These are phyloP conservation scores for Drosophila suzukii DNA, from an alignment of 1,140 invertebrate species.

Conservation along the genomic window DNA sequence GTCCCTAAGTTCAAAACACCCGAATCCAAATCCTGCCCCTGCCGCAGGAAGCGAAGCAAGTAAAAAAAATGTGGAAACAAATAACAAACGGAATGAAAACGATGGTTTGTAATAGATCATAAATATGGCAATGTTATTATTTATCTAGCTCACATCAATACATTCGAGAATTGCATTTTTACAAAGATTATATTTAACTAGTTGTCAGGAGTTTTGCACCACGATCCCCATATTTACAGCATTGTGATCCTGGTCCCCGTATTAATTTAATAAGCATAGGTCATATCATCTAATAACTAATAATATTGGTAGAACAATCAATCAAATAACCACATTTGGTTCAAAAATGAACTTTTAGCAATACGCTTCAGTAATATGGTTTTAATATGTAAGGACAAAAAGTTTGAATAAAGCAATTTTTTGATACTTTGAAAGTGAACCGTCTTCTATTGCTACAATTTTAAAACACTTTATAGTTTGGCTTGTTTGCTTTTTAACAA, in stretches of 20 bases:
- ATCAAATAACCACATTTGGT: conserved; percentile 18
- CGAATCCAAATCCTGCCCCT: conserved; percentile 7
- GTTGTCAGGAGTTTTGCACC: conserved; percentile 31
- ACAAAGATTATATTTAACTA: conserved; percentile 34
- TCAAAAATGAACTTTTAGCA: conserved; percentile 24
- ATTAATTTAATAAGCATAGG: conserved; percentile 30
- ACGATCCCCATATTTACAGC: conserved; percentile 33
- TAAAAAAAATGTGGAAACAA: conserved; percentile 50
- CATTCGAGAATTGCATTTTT: conserved; percentile 45
- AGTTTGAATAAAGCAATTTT: conserved; percentile 44
- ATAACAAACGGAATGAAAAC: conserved; percentile 63
- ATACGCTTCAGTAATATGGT: conserved; percentile 37
- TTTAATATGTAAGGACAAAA: conserved; percentile 36
- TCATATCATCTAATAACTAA: conserved; percentile 34
- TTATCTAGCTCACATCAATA: conserved; percentile 40
- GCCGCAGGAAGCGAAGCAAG: conserved; percentile 52
- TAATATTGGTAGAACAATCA: conserved; percentile 21
- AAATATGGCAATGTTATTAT: conserved; percentile 31
- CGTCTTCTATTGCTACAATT: conserved; percentile 20
- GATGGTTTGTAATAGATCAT: conserved; percentile 71
- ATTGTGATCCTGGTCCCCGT: conserved; percentile 46
- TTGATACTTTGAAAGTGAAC: conserved; percentile 42
- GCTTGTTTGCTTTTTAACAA: conserved; percentile 6
- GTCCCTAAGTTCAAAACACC: conserved; percentile 58
- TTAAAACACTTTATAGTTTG: neutral